Evolutionary conservation across 2,888 invertebrate genomes (phyloP), one percentile per base, ranked within the genome.

Genomic region (Rhaphigaster nebulosa): DNA sequence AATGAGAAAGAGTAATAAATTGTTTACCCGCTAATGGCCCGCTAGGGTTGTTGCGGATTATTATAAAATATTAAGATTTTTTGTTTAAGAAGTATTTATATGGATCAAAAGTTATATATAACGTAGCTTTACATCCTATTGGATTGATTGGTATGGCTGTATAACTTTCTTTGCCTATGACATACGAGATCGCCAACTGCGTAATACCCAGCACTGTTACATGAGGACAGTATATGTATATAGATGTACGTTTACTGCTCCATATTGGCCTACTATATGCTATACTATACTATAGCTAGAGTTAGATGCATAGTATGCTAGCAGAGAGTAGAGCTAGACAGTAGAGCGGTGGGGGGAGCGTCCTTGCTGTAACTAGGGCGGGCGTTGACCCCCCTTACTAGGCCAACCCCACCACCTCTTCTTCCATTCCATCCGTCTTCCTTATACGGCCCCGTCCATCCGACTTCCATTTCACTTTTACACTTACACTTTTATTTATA

Each of bases 391-490:
- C 70, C 6, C 15, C 18, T 88, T 54, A 88, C 56, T 88, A 88
- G 90, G 89, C 90, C 91, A 90, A 29, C 88, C 80, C 90, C 65
- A 29, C 65, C 90, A 80, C 90, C 88, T 12, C 65, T 38, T 87
- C 89, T 80, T 70, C 80, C 41, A 20, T 38, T 88, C 84, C 84
- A 84, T 87, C 90, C 54, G 60, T 90, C 56, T 90, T 87, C 76
- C 56, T 90, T 84, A 84, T 84, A 84, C 84, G 84, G 84, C n/a
- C 84, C 38, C 90, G 80, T 91, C 90, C 41, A 56, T 90, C 76
- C n/a, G 34, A 54, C 90, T 91, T 60, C 45, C 56, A 65, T 87
- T 87, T 80, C 52, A 52, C 87, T 88, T 26, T 70, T 76, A 60
- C 38, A 65, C 89, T 45, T 84, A 52, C 70, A 15, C 60, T 84